phyloP scores from a whole-genome alignment of 2,113 vertebrate genomes.

The Megaleporinus macrocephalus region DNA sequence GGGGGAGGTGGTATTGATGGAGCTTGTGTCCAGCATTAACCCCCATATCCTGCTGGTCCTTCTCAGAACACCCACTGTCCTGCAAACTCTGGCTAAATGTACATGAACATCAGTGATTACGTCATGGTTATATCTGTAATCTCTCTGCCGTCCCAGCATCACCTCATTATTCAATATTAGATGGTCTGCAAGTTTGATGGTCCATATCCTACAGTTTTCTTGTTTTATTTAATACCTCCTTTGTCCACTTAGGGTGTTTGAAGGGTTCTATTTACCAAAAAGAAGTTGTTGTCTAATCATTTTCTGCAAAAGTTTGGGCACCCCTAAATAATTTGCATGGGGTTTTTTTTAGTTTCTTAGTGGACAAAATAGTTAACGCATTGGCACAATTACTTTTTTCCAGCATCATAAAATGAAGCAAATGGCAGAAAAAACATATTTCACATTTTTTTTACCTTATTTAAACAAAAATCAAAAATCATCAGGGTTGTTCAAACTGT shows the following conservation, averaged over 20 bases:
- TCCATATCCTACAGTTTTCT: not conserved
- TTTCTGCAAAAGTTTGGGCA: too few species aligned
- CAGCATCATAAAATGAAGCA: too few species aligned
- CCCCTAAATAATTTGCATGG: too few species aligned
- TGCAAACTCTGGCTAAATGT: conserved; percentile 1
- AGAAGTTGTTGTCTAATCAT: too few species aligned
- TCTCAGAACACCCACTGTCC: conserved; percentile 1
- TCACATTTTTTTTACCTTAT: too few species aligned
- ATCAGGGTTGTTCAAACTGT: too few species aligned
- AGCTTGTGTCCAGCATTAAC: conserved; percentile 42
- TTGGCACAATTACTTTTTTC: too few species aligned
- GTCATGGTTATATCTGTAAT: not conserved
- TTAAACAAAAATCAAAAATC: too few species aligned
- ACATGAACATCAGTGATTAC: not conserved
- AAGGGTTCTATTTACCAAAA: too few species aligned
- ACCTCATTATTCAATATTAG: not conserved
- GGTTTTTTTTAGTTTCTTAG: too few species aligned
- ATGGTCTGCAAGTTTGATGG: not conserved
- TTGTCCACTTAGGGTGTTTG: not conserved
- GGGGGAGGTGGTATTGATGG: conserved; percentile 28
- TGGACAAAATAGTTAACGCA: too few species aligned
- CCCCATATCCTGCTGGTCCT: conserved; percentile 28
- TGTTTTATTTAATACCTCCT: not conserved
- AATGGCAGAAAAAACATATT: too few species aligned
- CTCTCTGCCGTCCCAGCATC: not conserved